Conservation (phyloP, 2,797 vertebrate species). For the Gila robusta region DNA sequence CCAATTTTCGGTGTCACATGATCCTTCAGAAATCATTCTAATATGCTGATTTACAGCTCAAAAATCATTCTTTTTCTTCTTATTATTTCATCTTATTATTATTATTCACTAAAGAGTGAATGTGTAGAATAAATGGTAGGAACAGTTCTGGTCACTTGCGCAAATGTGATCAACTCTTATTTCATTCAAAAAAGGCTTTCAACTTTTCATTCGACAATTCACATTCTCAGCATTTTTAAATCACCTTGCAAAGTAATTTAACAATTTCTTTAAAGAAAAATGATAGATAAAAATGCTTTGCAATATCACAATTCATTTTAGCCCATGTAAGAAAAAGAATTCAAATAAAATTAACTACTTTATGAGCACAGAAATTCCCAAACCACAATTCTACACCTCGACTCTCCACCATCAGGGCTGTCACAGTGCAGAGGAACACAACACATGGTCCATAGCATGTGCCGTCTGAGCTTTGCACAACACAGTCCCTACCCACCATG, state of each 20-base stretch:
- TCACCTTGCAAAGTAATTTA: background rate
- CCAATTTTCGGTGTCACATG: background rate
- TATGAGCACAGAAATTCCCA: background rate
- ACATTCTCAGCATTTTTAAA: background rate
- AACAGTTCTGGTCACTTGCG: background rate
- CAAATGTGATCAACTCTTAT: background rate
- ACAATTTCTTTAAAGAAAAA: conserved; percentile 5
- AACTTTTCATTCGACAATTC: background rate
- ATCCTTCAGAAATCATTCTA: background rate
- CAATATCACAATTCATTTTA: background rate
- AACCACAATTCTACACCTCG: conserved; percentile 9
- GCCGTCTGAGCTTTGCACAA: conserved; percentile 14
- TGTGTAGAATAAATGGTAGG: background rate
- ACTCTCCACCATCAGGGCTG: conserved; percentile 10
- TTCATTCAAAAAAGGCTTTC: background rate
- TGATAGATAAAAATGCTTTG: background rate
- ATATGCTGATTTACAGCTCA: background rate
- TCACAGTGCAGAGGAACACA: conserved; percentile 2
- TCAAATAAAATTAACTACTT: background rate
- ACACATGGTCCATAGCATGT: conserved; percentile 5
- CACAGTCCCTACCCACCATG: conserved; percentile 26
- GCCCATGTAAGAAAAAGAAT: background rate
- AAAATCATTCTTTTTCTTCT: background rate
- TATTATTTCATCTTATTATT: background rate
- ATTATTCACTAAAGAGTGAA: background rate